phyloP scores from a whole-genome alignment of 1,140 invertebrate genomes.

The Orchestia grillus region DNA sequence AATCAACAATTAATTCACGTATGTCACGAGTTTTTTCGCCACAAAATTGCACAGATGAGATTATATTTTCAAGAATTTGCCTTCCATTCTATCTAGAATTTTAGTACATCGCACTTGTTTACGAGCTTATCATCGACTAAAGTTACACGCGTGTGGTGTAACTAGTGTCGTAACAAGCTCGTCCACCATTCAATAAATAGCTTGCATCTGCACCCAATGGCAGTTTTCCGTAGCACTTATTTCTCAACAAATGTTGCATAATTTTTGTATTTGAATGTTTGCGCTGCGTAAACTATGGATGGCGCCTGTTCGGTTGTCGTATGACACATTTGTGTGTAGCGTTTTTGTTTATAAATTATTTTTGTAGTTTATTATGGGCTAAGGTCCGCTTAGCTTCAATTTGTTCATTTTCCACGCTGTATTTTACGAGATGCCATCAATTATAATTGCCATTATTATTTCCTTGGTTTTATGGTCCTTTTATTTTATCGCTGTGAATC shows the following conservation, averaged over 20 bases:
- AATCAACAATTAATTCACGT: too few species aligned
- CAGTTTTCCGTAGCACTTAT: background rate
- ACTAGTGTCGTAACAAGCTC: background rate
- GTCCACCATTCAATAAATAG: too few species aligned
- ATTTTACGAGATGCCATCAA: conserved; percentile 1
- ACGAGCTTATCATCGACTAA: background rate
- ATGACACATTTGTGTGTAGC: background rate
- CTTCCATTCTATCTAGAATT: background rate
- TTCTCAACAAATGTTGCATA: background rate
- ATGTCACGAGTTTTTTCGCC: background rate
- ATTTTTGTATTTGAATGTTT: background rate
- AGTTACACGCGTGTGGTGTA: background rate
- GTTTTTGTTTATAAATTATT: background rate
- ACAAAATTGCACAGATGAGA: background rate
- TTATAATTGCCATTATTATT: conserved; percentile 12
- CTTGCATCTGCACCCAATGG: background rate
- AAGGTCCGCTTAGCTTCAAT: background rate
- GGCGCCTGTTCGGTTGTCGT: background rate
- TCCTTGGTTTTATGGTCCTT: background rate
- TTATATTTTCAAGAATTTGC: background rate
- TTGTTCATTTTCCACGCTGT: conserved; percentile 12
- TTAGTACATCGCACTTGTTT: background rate
- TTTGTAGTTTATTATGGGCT: background rate
- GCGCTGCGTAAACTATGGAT: background rate
- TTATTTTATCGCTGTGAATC: background rate